phyloP scores from a whole-genome alignment of 2,113 vertebrate genomes.

The Nibea albiflora region DNA sequence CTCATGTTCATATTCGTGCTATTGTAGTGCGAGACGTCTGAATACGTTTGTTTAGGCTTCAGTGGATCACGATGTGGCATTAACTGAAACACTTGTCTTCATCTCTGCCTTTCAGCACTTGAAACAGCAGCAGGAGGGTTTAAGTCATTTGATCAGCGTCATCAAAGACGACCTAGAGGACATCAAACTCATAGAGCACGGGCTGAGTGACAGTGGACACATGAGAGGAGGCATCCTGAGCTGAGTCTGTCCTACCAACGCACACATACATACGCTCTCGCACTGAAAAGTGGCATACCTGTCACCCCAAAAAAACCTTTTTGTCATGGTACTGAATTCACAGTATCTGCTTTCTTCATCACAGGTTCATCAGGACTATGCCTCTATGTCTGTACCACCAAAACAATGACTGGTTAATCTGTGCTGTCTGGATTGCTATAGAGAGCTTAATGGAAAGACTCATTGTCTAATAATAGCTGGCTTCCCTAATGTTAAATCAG shows the following conservation, averaged over 20 bases:
- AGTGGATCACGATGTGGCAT: not conserved
- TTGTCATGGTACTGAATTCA: not conserved
- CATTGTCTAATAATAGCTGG: slow-evolving; percentile 53
- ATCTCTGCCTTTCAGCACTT: slow-evolving; percentile 87
- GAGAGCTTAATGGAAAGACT: slow-evolving; percentile 44
- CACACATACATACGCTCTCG: not conserved
- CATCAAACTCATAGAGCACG: slow-evolving; percentile 95
- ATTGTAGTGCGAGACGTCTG: not conserved
- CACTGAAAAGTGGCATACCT: not conserved
- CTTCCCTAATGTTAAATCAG: slow-evolving; percentile 43
- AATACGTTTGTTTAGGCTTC: not conserved
- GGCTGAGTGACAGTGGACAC: slow-evolving; percentile 91
- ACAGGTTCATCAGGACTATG: not conserved
- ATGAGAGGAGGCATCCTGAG: slow-evolving; percentile 90
- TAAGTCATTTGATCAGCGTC: slow-evolving; percentile 95
- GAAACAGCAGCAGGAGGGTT: slow-evolving; percentile 96
- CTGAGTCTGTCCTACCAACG: slow-evolving; percentile 77
- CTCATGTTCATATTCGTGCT: not conserved
- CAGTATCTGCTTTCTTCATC: not conserved
- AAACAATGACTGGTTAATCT: slow-evolving; percentile 39
- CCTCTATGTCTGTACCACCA: slow-evolving; percentile 9
- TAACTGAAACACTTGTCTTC: not conserved
- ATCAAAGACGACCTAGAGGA: slow-evolving; percentile 98
- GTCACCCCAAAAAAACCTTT: not conserved
- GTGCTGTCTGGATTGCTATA: slow-evolving; percentile 24